Evolutionary conservation across 2,797 vertebrate genomes (phyloP), one percentile per base, ranked within the genome.

Genomic region (Adrianichthys oophorus): DNA sequence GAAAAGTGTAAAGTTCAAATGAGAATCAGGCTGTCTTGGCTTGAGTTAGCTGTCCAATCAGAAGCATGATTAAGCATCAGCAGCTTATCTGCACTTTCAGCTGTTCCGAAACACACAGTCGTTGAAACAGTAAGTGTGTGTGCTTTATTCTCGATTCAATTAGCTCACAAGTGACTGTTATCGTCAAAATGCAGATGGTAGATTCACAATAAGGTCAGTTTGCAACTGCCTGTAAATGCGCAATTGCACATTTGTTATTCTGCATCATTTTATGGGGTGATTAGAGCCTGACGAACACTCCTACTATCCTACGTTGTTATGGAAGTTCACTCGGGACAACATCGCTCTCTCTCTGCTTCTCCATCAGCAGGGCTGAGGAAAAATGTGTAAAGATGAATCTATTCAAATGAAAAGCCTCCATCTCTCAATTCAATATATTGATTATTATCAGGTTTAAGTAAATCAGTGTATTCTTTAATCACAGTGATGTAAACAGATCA

Each of bases 31-130:
- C 46, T 37, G 50, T 49, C 65, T 59, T 24, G 55, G 47, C 75
- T 59, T 56, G 50, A 68, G 64, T 53, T 24, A 58, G 58, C 56
- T 51, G 61, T 74, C 70, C 62, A 58, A 57, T 45, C 74, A 69
- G 75, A 78, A 46, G 62, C 64, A 58, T 76, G 79, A 82, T 84
- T 68, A 71, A 78, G 74, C 64, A 74, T 68, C 70, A 17, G 21
- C 41, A 8, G 76, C 75, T 78, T 79, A 84, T 83, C 77, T 74
- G 58, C 65, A 74, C 76, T 67, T 75, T 80, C 80, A 82, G 86
- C 76, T 79, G 79, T 60, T 81, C 21, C 0, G 8, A 32, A 10
- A 32, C 32, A 32, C 32, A 32, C 32, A 32, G 32, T 2, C 32
- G 32, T 32, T 12, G 32, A 32, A 32, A 32, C 32, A 32, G 32